phyloP scores from a whole-genome alignment of 2,888 invertebrate genomes.

The Scaptomyza caliginosa region DNA sequence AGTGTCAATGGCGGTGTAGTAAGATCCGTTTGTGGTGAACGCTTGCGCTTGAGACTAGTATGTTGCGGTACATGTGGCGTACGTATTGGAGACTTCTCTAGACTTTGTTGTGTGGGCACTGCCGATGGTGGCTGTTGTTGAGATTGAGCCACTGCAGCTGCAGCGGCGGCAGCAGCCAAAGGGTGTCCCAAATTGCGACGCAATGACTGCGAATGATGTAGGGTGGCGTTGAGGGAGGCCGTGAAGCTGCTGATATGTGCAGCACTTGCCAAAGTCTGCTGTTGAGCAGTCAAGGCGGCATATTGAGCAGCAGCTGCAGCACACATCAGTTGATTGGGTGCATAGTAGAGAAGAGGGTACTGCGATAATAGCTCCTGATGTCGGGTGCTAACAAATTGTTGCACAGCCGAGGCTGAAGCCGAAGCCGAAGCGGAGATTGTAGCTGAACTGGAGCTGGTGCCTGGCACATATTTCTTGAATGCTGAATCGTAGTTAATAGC shows the following conservation, averaged over 20 bases:
- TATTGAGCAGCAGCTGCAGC: conserved; percentile 86
- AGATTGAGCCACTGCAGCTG: conserved; percentile 74
- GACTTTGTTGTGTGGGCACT: conserved; percentile 42
- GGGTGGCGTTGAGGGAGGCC: conserved; percentile 76
- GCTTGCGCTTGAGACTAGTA: conserved; percentile 72
- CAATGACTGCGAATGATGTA: conserved; percentile 81
- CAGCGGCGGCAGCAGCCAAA: conserved; percentile 80
- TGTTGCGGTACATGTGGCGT: conserved; percentile 32
- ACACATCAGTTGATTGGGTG: conserved; percentile 87
- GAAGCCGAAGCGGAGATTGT: conserved; percentile 78
- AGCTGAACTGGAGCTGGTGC: conserved; percentile 72
- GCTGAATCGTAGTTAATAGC: conserved; percentile 90
- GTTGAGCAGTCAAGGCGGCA: conserved; percentile 83
- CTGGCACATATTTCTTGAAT: conserved; percentile 94
- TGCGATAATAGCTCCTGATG: conserved; percentile 90
- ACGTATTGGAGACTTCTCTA: conserved; percentile 74
- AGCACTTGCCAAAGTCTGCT: conserved; percentile 79
- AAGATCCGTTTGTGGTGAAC: conserved; percentile 60
- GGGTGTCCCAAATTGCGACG: conserved; percentile 84
- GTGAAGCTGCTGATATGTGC: conserved; percentile 82
- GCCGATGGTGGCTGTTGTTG: conserved; percentile 51
- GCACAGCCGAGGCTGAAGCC: conserved; percentile 74
- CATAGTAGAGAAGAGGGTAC: conserved; percentile 90
- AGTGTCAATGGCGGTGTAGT: conserved; percentile 49
- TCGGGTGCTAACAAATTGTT: conserved; percentile 84